Percentiles rank a stretch among this genome's conserved stretches.
Evolutionary conservation across 2,797 vertebrate genomes (phyloP).

Genomic region (Poeciliopsis turneri): DNA sequence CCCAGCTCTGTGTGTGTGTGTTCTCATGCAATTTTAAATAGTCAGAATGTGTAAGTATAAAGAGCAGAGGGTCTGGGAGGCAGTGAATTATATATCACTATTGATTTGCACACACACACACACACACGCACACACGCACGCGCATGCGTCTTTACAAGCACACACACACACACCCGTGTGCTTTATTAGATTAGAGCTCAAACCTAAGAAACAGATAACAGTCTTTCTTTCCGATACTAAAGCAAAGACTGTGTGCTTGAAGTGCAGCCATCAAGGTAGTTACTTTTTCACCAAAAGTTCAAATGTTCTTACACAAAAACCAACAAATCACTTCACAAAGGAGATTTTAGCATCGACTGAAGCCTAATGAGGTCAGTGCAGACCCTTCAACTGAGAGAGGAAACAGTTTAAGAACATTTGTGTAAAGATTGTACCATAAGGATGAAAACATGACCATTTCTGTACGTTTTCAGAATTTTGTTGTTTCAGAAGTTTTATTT

Average conservation of each 20-base stretch:
- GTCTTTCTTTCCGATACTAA: slow-evolving; percentile 27
- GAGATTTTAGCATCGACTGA: background rate
- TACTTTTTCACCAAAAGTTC: background rate
- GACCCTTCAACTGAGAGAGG: background rate
- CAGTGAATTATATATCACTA: slow-evolving; percentile 99
- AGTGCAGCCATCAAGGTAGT: slow-evolving; percentile 1
- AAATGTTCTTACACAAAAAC: background rate
- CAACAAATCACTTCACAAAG: background rate
- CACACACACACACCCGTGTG: slow-evolving; percentile 12
- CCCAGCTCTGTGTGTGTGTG: slow-evolving; percentile 65
- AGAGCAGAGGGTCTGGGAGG: slow-evolving; percentile 94
- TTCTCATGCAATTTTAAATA: slow-evolving; percentile 99
- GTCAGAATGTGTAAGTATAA: slow-evolving; percentile 97
- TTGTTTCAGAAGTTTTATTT: background rate
- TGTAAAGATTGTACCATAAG: background rate
- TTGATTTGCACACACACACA: slow-evolving; percentile 86
- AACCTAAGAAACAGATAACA: slow-evolving; percentile 65
- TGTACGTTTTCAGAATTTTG: background rate
- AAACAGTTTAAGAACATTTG: background rate
- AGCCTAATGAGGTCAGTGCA: background rate
- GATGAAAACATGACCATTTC: background rate
- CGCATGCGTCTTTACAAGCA: background rate
- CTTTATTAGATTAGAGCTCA: slow-evolving; percentile 75
- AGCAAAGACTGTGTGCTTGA: slow-evolving; percentile 25
- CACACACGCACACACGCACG: background rate